Base-by-base conservation (phyloP, 2,888 invertebrate species). In the Drosophila ustulata region DNA sequence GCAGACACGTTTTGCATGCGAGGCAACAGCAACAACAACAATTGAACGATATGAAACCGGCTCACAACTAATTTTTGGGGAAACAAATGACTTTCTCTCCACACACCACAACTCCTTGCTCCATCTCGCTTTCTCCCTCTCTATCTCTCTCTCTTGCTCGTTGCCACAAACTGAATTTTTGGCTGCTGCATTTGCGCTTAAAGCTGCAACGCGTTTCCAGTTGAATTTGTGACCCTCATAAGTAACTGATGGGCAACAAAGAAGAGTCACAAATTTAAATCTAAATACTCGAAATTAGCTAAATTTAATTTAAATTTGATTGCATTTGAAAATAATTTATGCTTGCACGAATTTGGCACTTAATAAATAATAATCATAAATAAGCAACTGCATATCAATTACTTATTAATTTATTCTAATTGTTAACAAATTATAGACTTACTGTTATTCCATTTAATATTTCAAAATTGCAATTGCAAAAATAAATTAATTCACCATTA, bases 61-160 rank as follows among this genome's bases (percentile, higher is more conserved):
- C 83, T 75, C 80, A 70, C 82, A 87, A 81, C 82, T 74, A 87
- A 82, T 87, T 76, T 82, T 87, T 78, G 76, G 84, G 55, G 53
- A 87, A 87, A 76, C 88, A 82, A 87, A 76, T 83, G 88, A 82
- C 75, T 81, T 63, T 61, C 64, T n/a, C 51, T 45, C 28, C 7
- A 39, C 39, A 37, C 37, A 9, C 32, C 4, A 37, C 37, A 11
- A n/a, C 37, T 28, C 28, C 2, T 9, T 34, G 11, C 34, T 9
- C 34, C 18, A 18, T 13, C 39, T 28, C 47, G 13, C 52, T n/a
- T 3, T 28, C 25, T 11, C 37, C 11, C 13, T 23, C 2, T n/a
- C 13, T 37, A 4, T 3, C 28, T 8, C 47, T 23, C 52, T n/a
- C 4, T 11, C 37, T 13, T 11, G 13, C 2, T n/a, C 13, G 34